phyloP scores from a whole-genome alignment of 1,140 invertebrate genomes.

The Gonatopus flavifemur region DNA sequence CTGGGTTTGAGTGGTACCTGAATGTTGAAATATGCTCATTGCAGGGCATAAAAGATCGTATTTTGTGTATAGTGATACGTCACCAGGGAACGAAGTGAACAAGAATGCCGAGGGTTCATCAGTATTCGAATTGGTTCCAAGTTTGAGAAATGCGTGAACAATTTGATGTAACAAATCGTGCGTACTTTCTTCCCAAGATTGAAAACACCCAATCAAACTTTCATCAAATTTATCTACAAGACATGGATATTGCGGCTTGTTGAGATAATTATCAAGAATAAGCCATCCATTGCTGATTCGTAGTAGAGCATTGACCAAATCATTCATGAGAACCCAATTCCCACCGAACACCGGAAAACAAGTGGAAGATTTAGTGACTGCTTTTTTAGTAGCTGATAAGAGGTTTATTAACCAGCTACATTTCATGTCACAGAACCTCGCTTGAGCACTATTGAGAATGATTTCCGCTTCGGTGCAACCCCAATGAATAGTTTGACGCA shows the following conservation, averaged over 20 bases:
- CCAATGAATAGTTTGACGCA: constrained; percentile 39
- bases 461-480: constrained; percentile 45
- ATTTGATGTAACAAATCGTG: constrained; percentile 40
- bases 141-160: constrained; percentile 35
- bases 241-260: constrained; percentile 45
- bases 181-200: constrained; percentile 43
- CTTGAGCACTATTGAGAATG: constrained; percentile 28
- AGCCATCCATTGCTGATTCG: constrained; percentile 52
- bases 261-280: constrained; percentile 49
- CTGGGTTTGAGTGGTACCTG: neutral
- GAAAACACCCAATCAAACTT: constrained; percentile 36
- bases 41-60: constrained; percentile 35
- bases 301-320: constrained; percentile 44
- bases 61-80: constrained; percentile 44
- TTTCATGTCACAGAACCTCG: constrained; percentile 15
- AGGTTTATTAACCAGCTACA: constrained; percentile 36
- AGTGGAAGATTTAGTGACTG: constrained; percentile 43
- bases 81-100: constrained; percentile 47
- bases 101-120: constrained; percentile 14
- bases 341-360: constrained; percentile 44
- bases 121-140: constrained; percentile 20
- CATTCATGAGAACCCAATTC: constrained; percentile 37
- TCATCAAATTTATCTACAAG: constrained; percentile 37
- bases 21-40: neutral
- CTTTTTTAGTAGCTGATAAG: constrained; percentile 42